These are phyloP conservation scores for Anguilla rostrata DNA, from an alignment of 2,113 vertebrate genomes.

Conservation along the genomic window DNA sequence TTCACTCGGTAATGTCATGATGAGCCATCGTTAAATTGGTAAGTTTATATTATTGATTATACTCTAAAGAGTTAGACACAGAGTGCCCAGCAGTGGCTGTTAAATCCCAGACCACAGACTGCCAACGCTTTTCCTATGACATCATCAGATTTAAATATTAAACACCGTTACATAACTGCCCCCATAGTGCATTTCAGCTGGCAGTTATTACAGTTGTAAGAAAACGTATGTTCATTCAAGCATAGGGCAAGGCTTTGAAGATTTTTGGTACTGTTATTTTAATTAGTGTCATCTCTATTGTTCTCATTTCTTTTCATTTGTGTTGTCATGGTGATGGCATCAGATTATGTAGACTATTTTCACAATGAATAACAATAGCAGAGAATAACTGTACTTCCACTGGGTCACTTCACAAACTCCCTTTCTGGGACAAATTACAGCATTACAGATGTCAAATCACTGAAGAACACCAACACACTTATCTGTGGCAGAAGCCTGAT, in stretches of 20 bases:
- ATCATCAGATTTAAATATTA: conserved; percentile 38
- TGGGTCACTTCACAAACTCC: background rate
- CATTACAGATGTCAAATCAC: background rate
- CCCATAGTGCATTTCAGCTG: conserved; percentile 30
- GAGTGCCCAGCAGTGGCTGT: conserved; percentile 12
- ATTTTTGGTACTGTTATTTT: background rate
- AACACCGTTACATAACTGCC: conserved; percentile 43
- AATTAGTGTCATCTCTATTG: background rate
- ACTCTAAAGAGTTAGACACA: conserved; percentile 8
- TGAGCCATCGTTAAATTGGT: background rate
- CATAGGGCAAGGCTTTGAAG: background rate
- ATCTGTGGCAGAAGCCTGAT: background rate
- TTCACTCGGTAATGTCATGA: background rate
- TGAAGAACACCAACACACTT: background rate
- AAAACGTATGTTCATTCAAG: background rate
- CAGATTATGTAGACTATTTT: background rate
- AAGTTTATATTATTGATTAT: background rate
- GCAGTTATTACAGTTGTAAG: conserved; percentile 1
- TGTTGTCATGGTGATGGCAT: background rate
- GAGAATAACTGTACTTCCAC: background rate
- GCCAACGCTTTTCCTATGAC: conserved; percentile 30
- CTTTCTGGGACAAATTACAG: background rate
- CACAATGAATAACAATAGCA: background rate
- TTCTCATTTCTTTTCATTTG: too few relatives aligned
- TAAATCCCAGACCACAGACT: conserved; percentile 31